These are phyloP conservation scores for Pelecanoides urinatrix DNA, from an alignment of 2,113 vertebrate species.

Conservation along the genomic window DNA sequence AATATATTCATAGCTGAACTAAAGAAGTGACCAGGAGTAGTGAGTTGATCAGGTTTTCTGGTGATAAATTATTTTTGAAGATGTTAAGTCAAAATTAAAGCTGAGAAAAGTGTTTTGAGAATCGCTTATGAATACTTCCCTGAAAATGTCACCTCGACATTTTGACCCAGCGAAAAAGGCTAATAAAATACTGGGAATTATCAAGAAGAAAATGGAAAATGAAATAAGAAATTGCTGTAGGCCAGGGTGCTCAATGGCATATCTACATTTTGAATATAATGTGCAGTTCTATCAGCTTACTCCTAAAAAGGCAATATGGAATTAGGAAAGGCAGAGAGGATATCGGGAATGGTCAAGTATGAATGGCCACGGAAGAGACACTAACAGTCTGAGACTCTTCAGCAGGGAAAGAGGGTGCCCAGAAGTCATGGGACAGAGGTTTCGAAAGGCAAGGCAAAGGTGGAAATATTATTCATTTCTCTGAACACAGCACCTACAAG, in stretches of 20 bases:
- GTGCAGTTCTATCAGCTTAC: not conserved
- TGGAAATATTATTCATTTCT: not conserved
- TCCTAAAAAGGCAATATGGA: not conserved
- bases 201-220: not conserved
- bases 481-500: not conserved
- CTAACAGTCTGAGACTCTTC: not conserved
- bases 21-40: not conserved
- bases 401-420: accelerated
- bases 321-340: not conserved
- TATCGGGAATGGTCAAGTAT: not conserved
- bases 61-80: not conserved
- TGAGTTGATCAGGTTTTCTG: not conserved
- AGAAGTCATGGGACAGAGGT: not conserved
- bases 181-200: not conserved
- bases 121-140: not conserved
- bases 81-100: not conserved
- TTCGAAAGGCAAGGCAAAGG: not conserved
- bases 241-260: not conserved
- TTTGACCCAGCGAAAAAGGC: not conserved
- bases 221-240: not conserved
- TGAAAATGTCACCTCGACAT: not conserved
- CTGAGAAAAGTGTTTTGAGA: not conserved
- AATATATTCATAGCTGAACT: not conserved
- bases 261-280: not conserved
- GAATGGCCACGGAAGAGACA: not conserved